Base-by-base conservation (phyloP, 2,888 invertebrate genomes). In the Andrena bicolor region DNA sequence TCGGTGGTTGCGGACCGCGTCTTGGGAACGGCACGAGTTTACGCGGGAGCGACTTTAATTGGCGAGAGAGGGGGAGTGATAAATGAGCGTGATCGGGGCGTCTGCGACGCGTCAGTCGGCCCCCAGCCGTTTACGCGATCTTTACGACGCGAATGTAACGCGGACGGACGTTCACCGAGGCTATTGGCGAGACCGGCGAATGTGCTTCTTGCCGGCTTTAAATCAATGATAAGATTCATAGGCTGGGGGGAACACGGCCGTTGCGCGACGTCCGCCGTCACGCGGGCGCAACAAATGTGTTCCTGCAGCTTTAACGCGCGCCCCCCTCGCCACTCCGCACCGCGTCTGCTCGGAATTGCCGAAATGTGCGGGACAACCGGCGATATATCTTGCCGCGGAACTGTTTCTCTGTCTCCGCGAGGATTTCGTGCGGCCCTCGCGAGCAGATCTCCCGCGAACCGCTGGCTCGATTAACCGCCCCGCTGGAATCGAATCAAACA, bases 211-310 rank as follows among this genome's bases (percentile, higher is more conserved):
- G 70, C 30, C 13, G 51, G 75, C 51, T 80, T 64, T 82, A 80
- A 80, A 82, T 82, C 80, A 82, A 76, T 80, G 75, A 80, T 82
- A 82, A 82, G 82, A 75, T 76, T 82, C 80, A 72, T 82, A 76
- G 51, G 80, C 56, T 26, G 49, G 80, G 72, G 48, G 71, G 70
- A 64, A 41, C 35, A 64, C 72, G 61, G 51, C 23, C 69, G 28
- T 20, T 60, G 56, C 61, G 48, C 65, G 74, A 82, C 80, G 74
- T 72, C 72, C 49, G 35, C 73, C 73, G 81, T 81, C 79, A 78
- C 64, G 41, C 41, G 58, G 20, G 23, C 41, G 65, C 60, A 61
- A 81, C 41, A 53, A 81, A 81, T 79, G 81, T 74, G 81, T 81
- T 81, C 81, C 81, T 79, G 81, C 58, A 51, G 13, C 51, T 32